Base-by-base conservation (phyloP, 2,113 vertebrate species). In the Istiophorus platypterus region DNA sequence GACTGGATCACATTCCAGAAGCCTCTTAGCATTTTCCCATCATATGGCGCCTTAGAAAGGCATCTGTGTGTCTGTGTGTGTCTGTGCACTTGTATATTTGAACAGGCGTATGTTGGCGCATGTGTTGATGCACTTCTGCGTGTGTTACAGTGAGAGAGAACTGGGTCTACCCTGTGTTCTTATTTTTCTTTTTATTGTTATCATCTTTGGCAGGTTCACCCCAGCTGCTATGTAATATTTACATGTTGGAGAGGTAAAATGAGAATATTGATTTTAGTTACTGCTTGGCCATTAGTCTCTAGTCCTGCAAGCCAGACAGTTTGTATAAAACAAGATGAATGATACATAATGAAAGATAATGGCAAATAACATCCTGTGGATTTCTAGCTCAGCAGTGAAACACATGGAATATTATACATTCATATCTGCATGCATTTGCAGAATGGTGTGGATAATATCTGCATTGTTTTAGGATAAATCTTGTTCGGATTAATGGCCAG, bases 11-110 rank as follows among this genome's bases (percentile, higher is more conserved):
- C 72, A 71, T 67, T 70, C 84, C 64, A 88, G 66, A 86, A 80
- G 76, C 80, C 90, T 90, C 57, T 80, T 18, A 89, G 90, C 77
- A 49, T 88, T 88, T 90, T 92, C 85, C 87, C 86, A 89, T 92
- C 93, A 92, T 91, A 93, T 90, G 91, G 85, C 26, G 63, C 72
- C 76, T 80, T 62, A 82, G 72, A 86, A 61, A 70, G 72, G 51
- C 73, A 75, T 77, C 71, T 49, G 61, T 18, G 17, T 26, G 29
- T n/a, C n/a, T 31, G 27, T 24, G 22, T 58, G 66, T 54, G n/a
- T 70, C 7, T 10, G 42, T 26, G 17, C 51, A 45, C 37, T 26
- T 42, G 41, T 66, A 66, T 37, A 9, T 49, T 7, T 54, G 1
- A 64, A 47, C 14, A 6, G 13, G 37, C 56, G 45, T 49, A 26